phyloP scores from a whole-genome alignment of 2,797 vertebrate species.

The Loriculus beryllinus region DNA sequence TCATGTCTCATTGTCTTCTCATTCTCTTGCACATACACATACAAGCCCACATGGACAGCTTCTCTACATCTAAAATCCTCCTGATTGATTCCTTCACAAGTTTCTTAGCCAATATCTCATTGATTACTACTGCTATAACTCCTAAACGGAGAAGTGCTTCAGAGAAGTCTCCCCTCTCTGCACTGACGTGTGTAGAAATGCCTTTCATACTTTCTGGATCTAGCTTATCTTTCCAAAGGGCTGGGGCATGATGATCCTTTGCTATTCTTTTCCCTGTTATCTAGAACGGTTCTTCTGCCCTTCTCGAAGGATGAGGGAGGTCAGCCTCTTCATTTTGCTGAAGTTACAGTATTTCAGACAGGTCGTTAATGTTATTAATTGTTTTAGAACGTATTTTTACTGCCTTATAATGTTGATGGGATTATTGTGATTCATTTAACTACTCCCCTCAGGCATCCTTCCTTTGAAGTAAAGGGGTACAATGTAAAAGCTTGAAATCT shows the following conservation, averaged over 20 bases:
- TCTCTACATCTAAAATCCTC: not conserved
- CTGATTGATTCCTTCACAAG: not conserved
- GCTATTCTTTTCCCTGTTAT: not conserved
- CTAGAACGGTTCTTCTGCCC: not conserved
- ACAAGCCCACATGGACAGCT: not conserved
- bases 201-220: slow-evolving; percentile 30
- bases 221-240: slow-evolving; percentile 24
- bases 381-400: not conserved
- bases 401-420: not conserved
- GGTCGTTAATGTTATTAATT: not conserved
- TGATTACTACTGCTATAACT: not conserved
- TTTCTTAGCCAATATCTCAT: not conserved
- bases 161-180: not conserved
- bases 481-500: not conserved
- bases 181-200: slow-evolving; percentile 4
- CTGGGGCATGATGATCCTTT: not conserved
- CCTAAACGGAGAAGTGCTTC: not conserved
- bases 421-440: not conserved
- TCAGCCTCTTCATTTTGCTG: not conserved
- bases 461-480: not conserved
- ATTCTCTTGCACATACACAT: not conserved
- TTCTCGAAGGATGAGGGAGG: not conserved
- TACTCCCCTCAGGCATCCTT: not conserved
- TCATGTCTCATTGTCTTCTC: not conserved
- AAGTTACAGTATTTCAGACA: not conserved